Evolutionary conservation across 2,113 vertebrate genomes (phyloP).

Genomic region (Papio anubis): DNA sequence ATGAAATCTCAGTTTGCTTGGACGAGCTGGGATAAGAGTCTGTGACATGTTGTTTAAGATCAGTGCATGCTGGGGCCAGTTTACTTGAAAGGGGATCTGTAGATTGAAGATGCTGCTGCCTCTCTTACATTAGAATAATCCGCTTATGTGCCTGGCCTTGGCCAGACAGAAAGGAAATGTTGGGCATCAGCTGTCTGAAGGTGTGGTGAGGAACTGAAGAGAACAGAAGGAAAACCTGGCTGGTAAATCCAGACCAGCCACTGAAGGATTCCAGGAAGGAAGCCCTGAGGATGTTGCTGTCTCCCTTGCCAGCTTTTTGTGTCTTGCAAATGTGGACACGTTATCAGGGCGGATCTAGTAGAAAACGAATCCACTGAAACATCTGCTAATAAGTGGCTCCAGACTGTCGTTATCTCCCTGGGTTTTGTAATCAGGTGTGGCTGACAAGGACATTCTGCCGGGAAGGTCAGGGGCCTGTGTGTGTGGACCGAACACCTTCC

Average conservation of each 20-base stretch:
- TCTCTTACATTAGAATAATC: background rate
- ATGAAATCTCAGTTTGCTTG: background rate
- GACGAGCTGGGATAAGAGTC: background rate
- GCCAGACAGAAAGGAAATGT: background rate
- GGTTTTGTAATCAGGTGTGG: background rate
- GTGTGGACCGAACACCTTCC: background rate
- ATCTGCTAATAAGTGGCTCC: background rate
- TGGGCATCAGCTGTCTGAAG: background rate
- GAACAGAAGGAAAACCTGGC: background rate
- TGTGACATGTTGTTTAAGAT: background rate
- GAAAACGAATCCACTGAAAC: background rate
- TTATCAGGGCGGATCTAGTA: conserved; percentile 26
- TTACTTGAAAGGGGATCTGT: background rate
- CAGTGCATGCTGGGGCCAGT: background rate
- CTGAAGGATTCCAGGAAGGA: conserved; percentile 44
- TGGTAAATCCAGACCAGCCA: background rate
- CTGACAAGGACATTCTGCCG: background rate
- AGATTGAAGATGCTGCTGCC: background rate
- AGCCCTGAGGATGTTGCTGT: conserved; percentile 40
- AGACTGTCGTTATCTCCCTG: background rate
- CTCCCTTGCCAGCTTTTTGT: conserved; percentile 46
- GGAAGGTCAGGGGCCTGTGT: background rate
- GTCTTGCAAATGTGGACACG: conserved; percentile 28
- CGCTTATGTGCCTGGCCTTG: background rate
- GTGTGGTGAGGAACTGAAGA: background rate